phyloP scores from a whole-genome alignment of 2,797 vertebrate species.

The Protonibea diacanthus region DNA sequence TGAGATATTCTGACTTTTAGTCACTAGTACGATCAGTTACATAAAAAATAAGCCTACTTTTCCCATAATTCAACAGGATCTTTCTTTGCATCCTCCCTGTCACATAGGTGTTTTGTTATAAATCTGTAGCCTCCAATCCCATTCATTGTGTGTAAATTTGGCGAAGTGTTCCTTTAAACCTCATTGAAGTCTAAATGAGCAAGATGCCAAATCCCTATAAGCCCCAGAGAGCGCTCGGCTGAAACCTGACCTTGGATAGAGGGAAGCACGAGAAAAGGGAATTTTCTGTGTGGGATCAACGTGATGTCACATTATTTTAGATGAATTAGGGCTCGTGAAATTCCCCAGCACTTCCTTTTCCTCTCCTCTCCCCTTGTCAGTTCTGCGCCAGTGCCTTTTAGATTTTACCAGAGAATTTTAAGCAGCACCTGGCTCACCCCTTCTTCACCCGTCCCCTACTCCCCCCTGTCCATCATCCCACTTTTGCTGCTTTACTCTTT shows the following conservation, averaged over 20 bases:
- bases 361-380: constrained; percentile 31
- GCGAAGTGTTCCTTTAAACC: neutral
- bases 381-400: constrained; percentile 49
- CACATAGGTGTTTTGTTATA: neutral
- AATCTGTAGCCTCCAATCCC: neutral
- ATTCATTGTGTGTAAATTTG: constrained; percentile 6
- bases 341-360: neutral
- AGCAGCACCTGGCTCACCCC: constrained; percentile 14
- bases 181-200: neutral
- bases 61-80: neutral
- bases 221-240: neutral
- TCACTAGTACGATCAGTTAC: neutral
- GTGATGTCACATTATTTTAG: constrained; percentile 16
- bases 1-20: neutral
- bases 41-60: neutral
- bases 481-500: constrained; percentile 20
- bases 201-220: neutral
- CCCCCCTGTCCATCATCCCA: neutral
- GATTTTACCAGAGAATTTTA: constrained; percentile 36
- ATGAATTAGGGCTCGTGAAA: constrained; percentile 18
- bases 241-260: constrained; percentile 14
- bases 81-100: neutral
- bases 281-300: neutral
- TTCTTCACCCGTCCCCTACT: neutral
- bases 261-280: neutral